A percentile compares a stretch with the other conserved stretches of the same genome.
phyloP scores from a whole-genome alignment of 2,888 invertebrate species.

The Troides oblongomaculatus region DNA sequence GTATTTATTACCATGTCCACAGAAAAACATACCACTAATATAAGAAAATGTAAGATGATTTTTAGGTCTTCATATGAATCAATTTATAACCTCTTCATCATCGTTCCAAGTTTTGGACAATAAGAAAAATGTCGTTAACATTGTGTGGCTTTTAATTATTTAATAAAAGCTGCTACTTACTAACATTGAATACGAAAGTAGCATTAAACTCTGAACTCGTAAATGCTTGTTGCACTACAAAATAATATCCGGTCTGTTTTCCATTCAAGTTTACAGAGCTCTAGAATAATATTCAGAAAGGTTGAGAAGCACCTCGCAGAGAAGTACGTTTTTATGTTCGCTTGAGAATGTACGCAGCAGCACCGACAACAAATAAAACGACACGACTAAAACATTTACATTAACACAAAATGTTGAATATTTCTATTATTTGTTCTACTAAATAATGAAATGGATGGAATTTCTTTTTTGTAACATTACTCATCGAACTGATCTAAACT shows the following conservation, averaged over 20 bases:
- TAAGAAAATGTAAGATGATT: too few species aligned
- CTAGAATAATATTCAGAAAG: slow-evolving; percentile 7
- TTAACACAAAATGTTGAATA: not conserved
- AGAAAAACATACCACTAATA: too few species aligned
- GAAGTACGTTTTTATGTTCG: slow-evolving; percentile 5
- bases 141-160: not conserved
- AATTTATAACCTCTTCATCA: too few species aligned
- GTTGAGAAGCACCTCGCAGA: not conserved
- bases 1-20: too few species aligned
- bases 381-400: slow-evolving; percentile 2
- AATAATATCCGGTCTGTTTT: slow-evolving; percentile 5
- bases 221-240: slow-evolving; percentile 1
- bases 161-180: not conserved
- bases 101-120: not conserved
- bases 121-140: not conserved
- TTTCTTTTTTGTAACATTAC: not conserved
- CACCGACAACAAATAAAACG: not conserved
- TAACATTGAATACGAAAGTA: not conserved
- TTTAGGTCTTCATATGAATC: too few species aligned
- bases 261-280: slow-evolving; percentile 7
- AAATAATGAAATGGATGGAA: not conserved
- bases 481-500: too few species aligned
- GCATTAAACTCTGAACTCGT: slow-evolving; percentile 2
- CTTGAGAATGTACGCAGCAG: not conserved
- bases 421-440: not conserved